phyloP scores from a whole-genome alignment of 2,113 vertebrate genomes.

The Octodon degus region DNA sequence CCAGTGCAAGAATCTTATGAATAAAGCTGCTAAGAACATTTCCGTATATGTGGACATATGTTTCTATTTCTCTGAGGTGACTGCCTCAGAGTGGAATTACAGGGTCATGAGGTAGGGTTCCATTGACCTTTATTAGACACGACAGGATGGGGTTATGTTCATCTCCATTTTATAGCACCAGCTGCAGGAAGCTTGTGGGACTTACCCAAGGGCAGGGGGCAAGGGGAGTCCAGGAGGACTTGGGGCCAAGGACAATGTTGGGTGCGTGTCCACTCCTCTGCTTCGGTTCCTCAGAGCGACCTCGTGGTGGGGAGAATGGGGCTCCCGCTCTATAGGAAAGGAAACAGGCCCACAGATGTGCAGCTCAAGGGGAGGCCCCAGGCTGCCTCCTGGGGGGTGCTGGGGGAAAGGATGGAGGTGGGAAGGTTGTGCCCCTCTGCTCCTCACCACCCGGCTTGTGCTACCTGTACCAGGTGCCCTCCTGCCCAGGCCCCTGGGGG shows the following conservation, averaged over 20 bases:
- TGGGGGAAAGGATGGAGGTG: not conserved
- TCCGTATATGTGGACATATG: not conserved
- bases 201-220: not conserved
- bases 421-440: accelerated
- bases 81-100: not conserved
- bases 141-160: not conserved
- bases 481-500: not conserved
- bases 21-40: not conserved
- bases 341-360: not conserved
- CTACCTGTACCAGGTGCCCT: not conserved
- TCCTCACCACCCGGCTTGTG: not conserved
- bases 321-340: not conserved
- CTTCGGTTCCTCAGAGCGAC: not conserved
- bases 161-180: not conserved
- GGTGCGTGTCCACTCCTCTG: not conserved
- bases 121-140: not conserved
- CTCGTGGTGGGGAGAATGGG: not conserved
- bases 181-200: not conserved
- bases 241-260: not conserved
- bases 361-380: not conserved
- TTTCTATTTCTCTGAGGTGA: not conserved
- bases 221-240: not conserved
- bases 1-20: not conserved
- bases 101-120: not conserved
- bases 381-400: not conserved